Conservation (phyloP, 2,888 invertebrate genomes). For the Drosophila barbarae region DNA sequence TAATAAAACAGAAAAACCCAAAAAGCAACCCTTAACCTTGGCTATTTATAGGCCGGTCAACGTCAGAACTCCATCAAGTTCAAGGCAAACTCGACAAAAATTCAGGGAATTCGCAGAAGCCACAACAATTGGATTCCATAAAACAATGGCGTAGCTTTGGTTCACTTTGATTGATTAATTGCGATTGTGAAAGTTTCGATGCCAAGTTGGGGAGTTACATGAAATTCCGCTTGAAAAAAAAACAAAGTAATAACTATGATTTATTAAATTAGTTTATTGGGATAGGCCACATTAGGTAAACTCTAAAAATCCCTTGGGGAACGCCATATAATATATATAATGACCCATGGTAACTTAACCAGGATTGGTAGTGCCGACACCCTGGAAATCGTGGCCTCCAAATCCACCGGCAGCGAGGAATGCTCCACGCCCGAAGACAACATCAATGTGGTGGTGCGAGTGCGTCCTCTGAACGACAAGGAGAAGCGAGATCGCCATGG, state of each 20-base stretch:
- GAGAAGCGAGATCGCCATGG: constrained; percentile 86
- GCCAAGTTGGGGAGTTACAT: neutral
- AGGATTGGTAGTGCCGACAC: constrained; percentile 80
- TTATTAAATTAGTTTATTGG: neutral
- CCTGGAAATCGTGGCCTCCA: constrained; percentile 78
- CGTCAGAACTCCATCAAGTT: constrained; percentile 60
- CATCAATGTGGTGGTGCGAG: constrained; percentile 92
- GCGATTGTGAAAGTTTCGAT: constrained; percentile 6
- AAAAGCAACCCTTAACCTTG: constrained; percentile 54
- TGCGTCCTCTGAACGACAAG: constrained; percentile 88
- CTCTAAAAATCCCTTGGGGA: neutral
- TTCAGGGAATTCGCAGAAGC: constrained; percentile 41
- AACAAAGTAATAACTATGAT: neutral
- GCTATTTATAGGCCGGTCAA: constrained; percentile 45
- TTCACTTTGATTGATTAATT: constrained; percentile 39
- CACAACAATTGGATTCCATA: constrained; percentile 49
- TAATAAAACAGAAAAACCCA: constrained; percentile 16
- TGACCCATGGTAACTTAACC: neutral
- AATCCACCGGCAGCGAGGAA: constrained; percentile 79
- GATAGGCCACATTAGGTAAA: neutral
- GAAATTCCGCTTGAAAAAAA: neutral
- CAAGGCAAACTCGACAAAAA: constrained; percentile 63
- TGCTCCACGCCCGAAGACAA: constrained; percentile 85
- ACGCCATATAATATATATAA: neutral
- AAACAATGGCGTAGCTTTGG: constrained; percentile 14